phyloP scores from a whole-genome alignment of 2,113 vertebrate species.

The Pteruthius melanotis region DNA sequence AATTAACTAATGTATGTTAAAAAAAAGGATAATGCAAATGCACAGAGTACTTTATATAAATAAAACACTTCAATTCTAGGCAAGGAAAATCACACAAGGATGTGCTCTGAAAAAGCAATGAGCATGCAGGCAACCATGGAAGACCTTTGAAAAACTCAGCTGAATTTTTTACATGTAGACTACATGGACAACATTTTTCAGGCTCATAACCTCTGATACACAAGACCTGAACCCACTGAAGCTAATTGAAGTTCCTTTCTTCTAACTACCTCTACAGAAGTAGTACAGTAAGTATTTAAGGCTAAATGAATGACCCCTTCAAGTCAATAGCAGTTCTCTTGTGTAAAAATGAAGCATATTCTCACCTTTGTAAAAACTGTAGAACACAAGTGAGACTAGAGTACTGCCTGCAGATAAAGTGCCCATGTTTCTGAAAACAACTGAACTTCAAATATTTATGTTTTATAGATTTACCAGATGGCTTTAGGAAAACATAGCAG shows the following conservation, averaged over 20 bases:
- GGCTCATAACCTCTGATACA: not conserved
- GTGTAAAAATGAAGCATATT: not conserved
- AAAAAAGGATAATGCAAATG: not conserved
- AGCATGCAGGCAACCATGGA: not conserved
- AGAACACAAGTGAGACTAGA: not conserved
- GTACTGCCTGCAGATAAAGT: not conserved
- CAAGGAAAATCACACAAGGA: not conserved
- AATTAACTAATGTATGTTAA: not conserved
- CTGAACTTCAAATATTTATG: not conserved
- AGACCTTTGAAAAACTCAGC: not conserved
- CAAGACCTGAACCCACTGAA: not conserved
- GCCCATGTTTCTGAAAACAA: not conserved
- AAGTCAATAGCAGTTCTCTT: not conserved
- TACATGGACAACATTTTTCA: not conserved
- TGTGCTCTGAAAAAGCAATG: not conserved
- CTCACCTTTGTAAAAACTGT: not conserved
- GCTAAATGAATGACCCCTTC: not conserved
- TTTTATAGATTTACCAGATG: not conserved
- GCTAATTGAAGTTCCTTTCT: not conserved
- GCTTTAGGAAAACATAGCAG: not conserved
- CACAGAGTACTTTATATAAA: not conserved
- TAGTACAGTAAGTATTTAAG: not conserved
- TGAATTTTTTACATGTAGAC: not conserved
- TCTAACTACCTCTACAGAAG: not conserved
- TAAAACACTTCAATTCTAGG: not conserved